A percentile compares a stretch with the other conserved stretches of the same genome.
These are phyloP conservation scores for Chrysopilus asiliformis DNA, from an alignment of 2,888 invertebrate genomes.

Conservation along the genomic window DNA sequence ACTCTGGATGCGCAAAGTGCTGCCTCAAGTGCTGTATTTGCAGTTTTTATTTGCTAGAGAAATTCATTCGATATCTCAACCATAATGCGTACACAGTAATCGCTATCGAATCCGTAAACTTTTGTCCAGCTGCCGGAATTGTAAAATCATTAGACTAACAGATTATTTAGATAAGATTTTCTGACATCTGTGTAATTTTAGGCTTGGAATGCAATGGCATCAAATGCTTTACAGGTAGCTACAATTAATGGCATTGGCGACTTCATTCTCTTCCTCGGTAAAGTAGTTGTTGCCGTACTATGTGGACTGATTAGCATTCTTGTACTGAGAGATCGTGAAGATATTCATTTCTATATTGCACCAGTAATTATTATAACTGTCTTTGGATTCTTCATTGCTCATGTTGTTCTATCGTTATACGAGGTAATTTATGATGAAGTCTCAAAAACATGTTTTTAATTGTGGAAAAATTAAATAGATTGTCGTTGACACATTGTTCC, in stretches of 20 bases:
- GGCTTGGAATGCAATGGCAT: slow-evolving; percentile 76
- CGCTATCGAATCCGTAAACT: slow-evolving; percentile 80
- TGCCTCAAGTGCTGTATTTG: slow-evolving; percentile 72
- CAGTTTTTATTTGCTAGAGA: slow-evolving; percentile 82
- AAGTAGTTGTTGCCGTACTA: slow-evolving; percentile 61
- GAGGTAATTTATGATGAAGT: slow-evolving; percentile 46
- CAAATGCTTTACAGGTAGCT: slow-evolving; percentile 75
- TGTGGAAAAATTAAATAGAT: no score
- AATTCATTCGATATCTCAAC: slow-evolving; percentile 81
- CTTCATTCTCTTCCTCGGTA: slow-evolving; percentile 82
- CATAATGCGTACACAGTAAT: slow-evolving; percentile 92
- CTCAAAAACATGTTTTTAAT: background rate
- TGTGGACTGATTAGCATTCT: slow-evolving; percentile 69
- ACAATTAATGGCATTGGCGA: slow-evolving; percentile 88
- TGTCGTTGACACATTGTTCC: slow-evolving; percentile 84
- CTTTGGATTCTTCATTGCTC: slow-evolving; percentile 84
- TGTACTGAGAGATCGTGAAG: slow-evolving; percentile 55
- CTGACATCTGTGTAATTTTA: no score
- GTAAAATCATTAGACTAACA: slow-evolving; percentile 40
- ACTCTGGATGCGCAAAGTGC: slow-evolving; percentile 61
- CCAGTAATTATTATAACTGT: slow-evolving; percentile 74
- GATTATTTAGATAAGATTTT: slow-evolving; percentile 1
- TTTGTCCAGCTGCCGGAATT: slow-evolving; percentile 79
- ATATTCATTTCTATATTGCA: slow-evolving; percentile 69
- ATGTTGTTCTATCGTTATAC: slow-evolving; percentile 83